Evolutionary conservation across 2,113 vertebrate species (phyloP).

Genomic region (Plectropomus leopardus): DNA sequence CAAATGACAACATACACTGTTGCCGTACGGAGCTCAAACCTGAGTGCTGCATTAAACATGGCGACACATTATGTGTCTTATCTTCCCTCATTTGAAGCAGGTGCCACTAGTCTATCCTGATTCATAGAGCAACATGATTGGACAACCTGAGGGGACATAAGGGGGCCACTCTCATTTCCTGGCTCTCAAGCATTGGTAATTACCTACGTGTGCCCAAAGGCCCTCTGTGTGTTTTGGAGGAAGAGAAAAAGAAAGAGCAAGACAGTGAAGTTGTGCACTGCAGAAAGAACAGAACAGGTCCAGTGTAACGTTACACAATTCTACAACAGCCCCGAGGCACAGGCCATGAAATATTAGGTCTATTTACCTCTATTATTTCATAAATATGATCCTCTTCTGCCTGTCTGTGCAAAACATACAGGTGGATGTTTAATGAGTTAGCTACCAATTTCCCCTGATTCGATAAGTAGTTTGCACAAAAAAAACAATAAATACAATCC

Average conservation of each 20-base stretch:
- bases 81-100: constrained; percentile 38
- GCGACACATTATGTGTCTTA: constrained; percentile 13
- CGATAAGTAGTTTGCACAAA: constrained; percentile 17
- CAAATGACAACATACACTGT: too few species aligned
- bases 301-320: constrained; percentile 10
- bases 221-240: constrained; percentile 24
- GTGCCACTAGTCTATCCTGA: constrained; percentile 56
- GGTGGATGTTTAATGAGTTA: constrained; percentile 4
- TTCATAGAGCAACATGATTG: constrained; percentile 61
- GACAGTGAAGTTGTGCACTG: not conserved
- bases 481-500: constrained; percentile 3
- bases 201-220: constrained; percentile 62
- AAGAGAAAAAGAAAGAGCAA: constrained; percentile 26
- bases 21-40: not conserved
- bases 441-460: constrained; percentile 1
- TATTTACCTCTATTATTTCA: constrained; percentile 24
- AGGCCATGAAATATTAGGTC: constrained; percentile 36
- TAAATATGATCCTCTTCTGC: not conserved
- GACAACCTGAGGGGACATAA: constrained; percentile 65
- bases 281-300: not conserved
- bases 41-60: constrained; percentile 19
- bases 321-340: constrained; percentile 19
- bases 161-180: constrained; percentile 73
- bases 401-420: not conserved
- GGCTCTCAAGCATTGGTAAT: constrained; percentile 65